Conservation (phyloP, 2,113 vertebrate genomes). For the Nerophis lumbriciformis region DNA sequence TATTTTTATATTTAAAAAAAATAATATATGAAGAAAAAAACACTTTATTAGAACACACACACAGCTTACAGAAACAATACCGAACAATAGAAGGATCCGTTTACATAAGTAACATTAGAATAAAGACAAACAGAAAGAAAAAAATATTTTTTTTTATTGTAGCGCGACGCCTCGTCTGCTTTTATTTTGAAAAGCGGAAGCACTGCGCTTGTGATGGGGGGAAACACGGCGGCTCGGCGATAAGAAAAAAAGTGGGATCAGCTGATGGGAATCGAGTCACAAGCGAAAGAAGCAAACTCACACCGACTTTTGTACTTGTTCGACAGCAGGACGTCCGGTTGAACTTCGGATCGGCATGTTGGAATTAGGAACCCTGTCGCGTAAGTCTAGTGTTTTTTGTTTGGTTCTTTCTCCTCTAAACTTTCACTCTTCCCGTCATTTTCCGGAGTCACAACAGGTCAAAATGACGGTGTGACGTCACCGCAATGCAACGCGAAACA, state of each 20-base stretch:
- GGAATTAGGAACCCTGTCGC: not conserved
- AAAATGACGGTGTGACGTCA: no score
- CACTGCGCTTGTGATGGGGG: not conserved
- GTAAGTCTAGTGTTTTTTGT: not conserved
- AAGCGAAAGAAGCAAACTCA: not conserved
- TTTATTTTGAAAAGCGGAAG: conserved; percentile 3
- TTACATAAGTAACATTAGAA: no score
- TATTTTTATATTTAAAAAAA: no score
- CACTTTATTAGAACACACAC: no score
- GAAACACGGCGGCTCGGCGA: not conserved
- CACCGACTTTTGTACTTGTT: not conserved
- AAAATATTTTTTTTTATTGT: no score
- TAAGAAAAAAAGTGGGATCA: conserved; percentile 21
- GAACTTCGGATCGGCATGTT: not conserved
- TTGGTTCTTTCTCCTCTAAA: not conserved
- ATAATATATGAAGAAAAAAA: no score
- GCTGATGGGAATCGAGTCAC: conserved; percentile 57
- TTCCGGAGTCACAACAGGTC: not conserved
- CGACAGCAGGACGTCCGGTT: not conserved
- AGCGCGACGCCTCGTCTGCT: no score
- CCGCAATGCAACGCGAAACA: no score
- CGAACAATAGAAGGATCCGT: no score
- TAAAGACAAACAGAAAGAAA: no score
- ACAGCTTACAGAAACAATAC: no score
- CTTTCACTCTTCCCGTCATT: not conserved